A percentile compares a stretch with the other conserved stretches of the same genome.
Evolutionary conservation across 2,888 invertebrate genomes (phyloP).

Genomic region (Drosophila niveifrons): DNA sequence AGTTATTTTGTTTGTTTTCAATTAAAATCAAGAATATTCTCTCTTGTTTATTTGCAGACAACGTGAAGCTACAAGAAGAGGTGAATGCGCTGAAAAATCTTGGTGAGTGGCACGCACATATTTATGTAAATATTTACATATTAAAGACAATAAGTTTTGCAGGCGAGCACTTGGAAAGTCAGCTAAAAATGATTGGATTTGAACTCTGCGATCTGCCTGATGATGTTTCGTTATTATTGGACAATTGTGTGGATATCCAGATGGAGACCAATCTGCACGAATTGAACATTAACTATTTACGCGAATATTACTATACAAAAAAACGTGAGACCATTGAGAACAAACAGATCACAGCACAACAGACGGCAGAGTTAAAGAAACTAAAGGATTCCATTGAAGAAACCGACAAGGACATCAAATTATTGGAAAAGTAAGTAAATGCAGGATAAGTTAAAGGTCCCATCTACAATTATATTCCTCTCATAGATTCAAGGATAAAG

Average conservation of each 20-base stretch:
- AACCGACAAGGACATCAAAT: constrained; percentile 61
- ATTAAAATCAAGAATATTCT: background rate
- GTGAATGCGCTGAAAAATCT: constrained; percentile 60
- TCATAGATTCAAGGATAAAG: constrained; percentile 20
- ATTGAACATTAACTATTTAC: constrained; percentile 65
- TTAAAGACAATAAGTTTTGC: background rate
- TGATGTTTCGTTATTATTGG: constrained; percentile 68
- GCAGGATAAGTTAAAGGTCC: no score
- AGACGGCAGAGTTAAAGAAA: constrained; percentile 64
- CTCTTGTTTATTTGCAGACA: constrained; percentile 50
- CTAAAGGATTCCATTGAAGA: constrained; percentile 65
- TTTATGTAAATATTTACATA: background rate
- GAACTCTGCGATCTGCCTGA: constrained; percentile 81
- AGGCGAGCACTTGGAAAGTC: constrained; percentile 81
- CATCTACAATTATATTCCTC: no score
- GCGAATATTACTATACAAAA: constrained; percentile 74
- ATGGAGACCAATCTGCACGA: constrained; percentile 71
- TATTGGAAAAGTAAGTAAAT: constrained; percentile 72
- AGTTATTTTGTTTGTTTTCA: background rate
- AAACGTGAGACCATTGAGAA: constrained; percentile 76
- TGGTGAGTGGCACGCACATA: constrained; percentile 39
- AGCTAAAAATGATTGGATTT: constrained; percentile 74
- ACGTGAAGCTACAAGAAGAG: constrained; percentile 66
- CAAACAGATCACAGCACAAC: constrained; percentile 45
- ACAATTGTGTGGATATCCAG: constrained; percentile 76